Base-by-base conservation (phyloP, 1,140 invertebrate genomes). In the Matsumurasca onukii region DNA sequence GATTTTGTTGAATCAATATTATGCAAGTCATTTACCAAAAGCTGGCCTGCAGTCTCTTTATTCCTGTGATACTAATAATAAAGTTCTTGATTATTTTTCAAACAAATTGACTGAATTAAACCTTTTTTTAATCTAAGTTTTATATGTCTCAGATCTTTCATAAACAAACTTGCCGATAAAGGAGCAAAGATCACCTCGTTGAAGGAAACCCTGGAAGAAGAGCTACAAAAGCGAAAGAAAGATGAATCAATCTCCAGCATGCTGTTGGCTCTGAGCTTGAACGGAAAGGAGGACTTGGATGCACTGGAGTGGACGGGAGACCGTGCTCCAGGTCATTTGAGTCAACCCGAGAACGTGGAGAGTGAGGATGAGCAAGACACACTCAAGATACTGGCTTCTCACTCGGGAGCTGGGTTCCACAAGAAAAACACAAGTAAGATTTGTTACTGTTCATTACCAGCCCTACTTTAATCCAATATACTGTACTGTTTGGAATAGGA, bases 261-360 rank as follows among this genome's bases (percentile, higher is more conserved):
- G 30, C 75, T 91, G 0, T 84, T 85, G 22, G 80, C 81, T 63
- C 76, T 90, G 34, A 88, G 86, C 68, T 81, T 90, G 66, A 83
- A 78, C 51, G 84, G 85, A 27, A 84, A 85, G 75, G 76, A 79
- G 29, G 80, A 80, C 1, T 78, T 89, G 31, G 84, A 84, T 74
- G 81, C 86, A 75, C 75, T 91, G 3, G 89, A 90, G 80, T 90
- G 89, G 89, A 82, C 83, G 69, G 85, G 86, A 31, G 82, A 82
- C 75, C 77, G 82, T 65, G 75, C 71, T 12, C 73, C 74, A 13
- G 45, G 20, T 9, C 34, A 62, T 29, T 75, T 75, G 65, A 71
- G 78, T 57, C 75, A 77, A n/a, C 65, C 68, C 9, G 78, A 85
- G 68, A 86, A 88, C 72, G 88, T 86, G 22, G 87, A 88, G 73